Percentiles rank a stretch among this genome's conserved stretches.
Evolutionary conservation across 2,888 invertebrate species (phyloP).

Genomic region (Diaperis boleti): DNA sequence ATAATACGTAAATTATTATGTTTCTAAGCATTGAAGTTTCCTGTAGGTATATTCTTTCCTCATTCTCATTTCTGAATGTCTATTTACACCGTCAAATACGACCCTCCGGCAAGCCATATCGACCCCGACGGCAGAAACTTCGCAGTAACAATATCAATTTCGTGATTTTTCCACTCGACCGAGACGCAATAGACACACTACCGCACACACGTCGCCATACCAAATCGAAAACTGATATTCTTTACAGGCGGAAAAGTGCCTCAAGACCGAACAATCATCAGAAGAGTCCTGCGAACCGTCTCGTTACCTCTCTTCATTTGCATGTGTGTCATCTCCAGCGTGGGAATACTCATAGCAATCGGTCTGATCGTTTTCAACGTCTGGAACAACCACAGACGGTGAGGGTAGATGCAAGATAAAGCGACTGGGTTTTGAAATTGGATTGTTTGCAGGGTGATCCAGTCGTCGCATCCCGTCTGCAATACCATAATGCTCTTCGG

Average conservation of each 20-base stretch:
- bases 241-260: constrained; percentile 86
- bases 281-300: constrained; percentile 85
- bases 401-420: constrained; percentile 47
- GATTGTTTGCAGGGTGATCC: constrained; percentile 82
- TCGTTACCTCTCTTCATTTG: constrained; percentile 92
- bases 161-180: constrained; percentile 10
- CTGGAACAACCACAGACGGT: constrained; percentile 93
- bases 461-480: constrained; percentile 96
- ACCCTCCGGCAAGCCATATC: no score
- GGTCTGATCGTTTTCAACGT: constrained; percentile 92
- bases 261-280: constrained; percentile 93
- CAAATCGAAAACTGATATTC: constrained; percentile 34
- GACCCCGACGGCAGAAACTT: constrained; percentile 1
- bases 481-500: constrained; percentile 97
- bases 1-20: no score
- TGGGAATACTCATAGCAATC: constrained; percentile 89
- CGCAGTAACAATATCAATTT: constrained; percentile 23
- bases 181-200: background rate
- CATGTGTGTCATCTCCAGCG: constrained; percentile 90
- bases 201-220: no score
- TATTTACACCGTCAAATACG: constrained; percentile 1
- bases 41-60: no score
- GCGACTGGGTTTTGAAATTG: background rate
- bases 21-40: no score
- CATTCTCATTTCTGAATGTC: no score